These are phyloP conservation scores for Helicoverpa assulta DNA, from an alignment of 2,888 invertebrate species.

Conservation along the genomic window DNA sequence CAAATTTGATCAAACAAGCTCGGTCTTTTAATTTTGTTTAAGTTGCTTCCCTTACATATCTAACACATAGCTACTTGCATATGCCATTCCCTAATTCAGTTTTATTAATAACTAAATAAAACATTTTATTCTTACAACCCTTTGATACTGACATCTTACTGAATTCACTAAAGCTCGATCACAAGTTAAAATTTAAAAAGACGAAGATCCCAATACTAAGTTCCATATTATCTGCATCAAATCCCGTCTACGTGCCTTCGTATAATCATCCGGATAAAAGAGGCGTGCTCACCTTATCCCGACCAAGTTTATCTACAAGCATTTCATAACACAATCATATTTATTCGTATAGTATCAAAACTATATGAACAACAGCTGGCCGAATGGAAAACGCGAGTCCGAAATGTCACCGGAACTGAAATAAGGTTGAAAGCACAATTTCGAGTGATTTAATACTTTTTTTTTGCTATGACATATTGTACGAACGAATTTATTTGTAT, in stretches of 20 bases:
- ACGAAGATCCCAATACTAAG: slow-evolving; percentile 52
- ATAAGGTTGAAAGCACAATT: slow-evolving; percentile 60
- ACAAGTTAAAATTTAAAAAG: slow-evolving; percentile 44
- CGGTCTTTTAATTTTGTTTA: too few relatives aligned
- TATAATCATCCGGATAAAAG: slow-evolving; percentile 86
- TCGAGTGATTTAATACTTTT: slow-evolving; percentile 56
- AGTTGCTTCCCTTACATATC: too few relatives aligned
- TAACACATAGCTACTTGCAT: too few relatives aligned
- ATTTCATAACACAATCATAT: slow-evolving; percentile 66
- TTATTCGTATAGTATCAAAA: slow-evolving; percentile 43
- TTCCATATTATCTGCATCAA: slow-evolving; percentile 73
- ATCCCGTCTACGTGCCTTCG: slow-evolving; percentile 86
- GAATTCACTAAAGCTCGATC: slow-evolving; percentile 13
- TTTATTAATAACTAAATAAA: neutral
- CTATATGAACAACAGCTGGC: slow-evolving; percentile 55
- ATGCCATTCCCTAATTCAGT: too few relatives aligned
- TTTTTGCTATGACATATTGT: slow-evolving; percentile 42
- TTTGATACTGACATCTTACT: slow-evolving; percentile 1
- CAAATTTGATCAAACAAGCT: too few relatives aligned
- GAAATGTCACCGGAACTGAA: slow-evolving; percentile 54
- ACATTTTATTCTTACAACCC: neutral
- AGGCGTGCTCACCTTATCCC: slow-evolving; percentile 82
- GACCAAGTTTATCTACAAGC: slow-evolving; percentile 73
- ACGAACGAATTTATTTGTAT: slow-evolving; percentile 34
- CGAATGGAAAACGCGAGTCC: slow-evolving; percentile 46